Conservation (phyloP, 2,888 invertebrate genomes). For the Aphodius granarius region DNA sequence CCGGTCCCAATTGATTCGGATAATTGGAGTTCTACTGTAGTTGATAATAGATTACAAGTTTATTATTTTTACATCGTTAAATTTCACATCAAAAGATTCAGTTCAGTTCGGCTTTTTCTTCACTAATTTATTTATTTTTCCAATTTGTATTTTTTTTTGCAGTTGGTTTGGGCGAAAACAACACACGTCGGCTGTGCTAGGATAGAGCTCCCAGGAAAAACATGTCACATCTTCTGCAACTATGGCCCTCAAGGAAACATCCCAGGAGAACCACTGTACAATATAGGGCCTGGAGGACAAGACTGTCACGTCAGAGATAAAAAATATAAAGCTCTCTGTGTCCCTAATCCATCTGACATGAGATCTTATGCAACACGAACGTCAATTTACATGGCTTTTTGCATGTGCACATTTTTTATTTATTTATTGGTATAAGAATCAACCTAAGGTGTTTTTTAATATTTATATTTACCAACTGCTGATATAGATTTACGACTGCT, state of each 20-base stretch:
- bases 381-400: background rate
- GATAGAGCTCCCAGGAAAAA: background rate
- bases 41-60: too few species aligned
- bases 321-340: background rate
- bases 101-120: too few species aligned
- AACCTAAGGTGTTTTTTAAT: background rate
- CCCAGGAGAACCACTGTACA: slow-evolving; percentile 2
- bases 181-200: slow-evolving; percentile 20
- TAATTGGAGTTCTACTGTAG: too few species aligned
- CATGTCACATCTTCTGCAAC: slow-evolving; percentile 19
- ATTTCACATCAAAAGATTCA: too few species aligned
- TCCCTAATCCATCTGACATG: background rate
- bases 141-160: background rate
- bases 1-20: too few species aligned
- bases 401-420: background rate
- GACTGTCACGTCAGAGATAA: background rate
- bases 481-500: background rate
- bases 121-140: background rate
- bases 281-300: background rate
- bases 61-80: too few species aligned
- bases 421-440: background rate
- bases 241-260: slow-evolving; percentile 22
- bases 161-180: slow-evolving; percentile 21
- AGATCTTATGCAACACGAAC: background rate
- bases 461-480: background rate